Conservation (phyloP, 2,113 vertebrate species). For the Cyprinodon tularosa region DNA sequence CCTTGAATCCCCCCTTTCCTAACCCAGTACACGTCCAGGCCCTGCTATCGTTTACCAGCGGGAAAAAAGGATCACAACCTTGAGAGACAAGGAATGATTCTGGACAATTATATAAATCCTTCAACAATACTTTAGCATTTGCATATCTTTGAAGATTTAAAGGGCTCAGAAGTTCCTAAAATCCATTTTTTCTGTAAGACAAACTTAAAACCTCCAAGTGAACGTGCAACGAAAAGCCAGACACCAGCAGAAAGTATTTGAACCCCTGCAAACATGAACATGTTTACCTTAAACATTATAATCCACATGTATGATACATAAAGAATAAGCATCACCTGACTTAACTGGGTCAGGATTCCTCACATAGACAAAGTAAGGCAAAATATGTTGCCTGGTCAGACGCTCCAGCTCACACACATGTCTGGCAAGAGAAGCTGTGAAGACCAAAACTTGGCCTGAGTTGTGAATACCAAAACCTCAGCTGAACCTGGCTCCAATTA, state of each 20-base stretch:
- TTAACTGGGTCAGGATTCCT: conserved; percentile 25
- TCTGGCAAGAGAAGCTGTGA: conserved; percentile 51
- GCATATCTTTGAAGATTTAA: too few species aligned
- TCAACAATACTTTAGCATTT: too few species aligned
- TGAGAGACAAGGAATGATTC: too few species aligned
- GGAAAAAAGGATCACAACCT: too few species aligned
- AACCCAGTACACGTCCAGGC: too few species aligned
- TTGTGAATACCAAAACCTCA: conserved; percentile 65
- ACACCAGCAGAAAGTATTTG: conserved; percentile 14
- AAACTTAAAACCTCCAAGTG: conserved; percentile 30
- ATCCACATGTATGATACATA: conserved; percentile 2
- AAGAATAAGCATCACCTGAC: conserved; percentile 17
- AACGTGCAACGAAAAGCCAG: conserved; percentile 2
- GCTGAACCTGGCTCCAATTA: conserved; percentile 78
- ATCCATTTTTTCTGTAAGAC: conserved; percentile 8
- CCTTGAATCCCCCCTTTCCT: too few species aligned
- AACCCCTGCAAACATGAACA: conserved; percentile 28
- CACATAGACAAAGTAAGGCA: conserved; percentile 44
- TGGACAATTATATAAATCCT: too few species aligned
- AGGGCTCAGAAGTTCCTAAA: too few species aligned
- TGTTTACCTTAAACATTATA: conserved; percentile 34
- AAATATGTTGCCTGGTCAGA: conserved; percentile 36
- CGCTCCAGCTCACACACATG: conserved; percentile 24
- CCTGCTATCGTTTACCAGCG: too few species aligned
- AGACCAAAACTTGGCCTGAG: conserved; percentile 69